Evolutionary conservation across 2,113 vertebrate genomes (phyloP), one percentile per base, ranked within the genome.

Genomic region (Syngnathus typhle): DNA sequence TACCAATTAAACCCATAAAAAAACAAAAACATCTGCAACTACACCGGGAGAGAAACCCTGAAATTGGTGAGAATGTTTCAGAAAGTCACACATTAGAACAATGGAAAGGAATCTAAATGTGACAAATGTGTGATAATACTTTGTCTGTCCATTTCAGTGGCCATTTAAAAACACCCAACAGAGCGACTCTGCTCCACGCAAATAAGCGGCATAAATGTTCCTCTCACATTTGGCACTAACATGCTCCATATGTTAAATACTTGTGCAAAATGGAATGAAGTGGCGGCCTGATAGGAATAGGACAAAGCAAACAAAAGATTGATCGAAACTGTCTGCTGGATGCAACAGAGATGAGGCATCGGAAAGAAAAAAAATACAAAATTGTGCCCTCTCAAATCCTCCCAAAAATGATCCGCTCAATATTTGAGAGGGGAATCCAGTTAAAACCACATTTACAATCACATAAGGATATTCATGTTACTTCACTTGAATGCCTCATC

Each of bases 161-260:
- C 23, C 49, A 49, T 67, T 72, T 63, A 59, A 51, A 77, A 78
- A 72, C 21, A 71, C 65, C 65, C 59, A 44, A 64, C 64, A 49
- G 71, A 72, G 15, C 32, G 13, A 54, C 73, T 38, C 58, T 64
- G 55, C 7, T 72, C 54, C 59, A 69, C n/a, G 27, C 41, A 65
- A 67, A 37, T 70, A 67, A 51, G 69, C 39, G 69, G 60, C 65
- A 60, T 3, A 68, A 59, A 61, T 47, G 12, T 68, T 71, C 23
- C 73, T 36, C 73, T n/a, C 27, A 74, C 65, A 76, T 87, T 89
- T 89, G 87, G 85, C 85, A 89, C 85, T 16, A 56, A 72, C 27
- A 37, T 55, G 67, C 67, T 52, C 72, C 77, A 64, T 75, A 67
- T 64, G 65, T 76, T 21, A 52, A 60, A 61, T 41, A 41, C 59